phyloP scores from a whole-genome alignment of 2,888 invertebrate species.

The Heliconius charithonia region DNA sequence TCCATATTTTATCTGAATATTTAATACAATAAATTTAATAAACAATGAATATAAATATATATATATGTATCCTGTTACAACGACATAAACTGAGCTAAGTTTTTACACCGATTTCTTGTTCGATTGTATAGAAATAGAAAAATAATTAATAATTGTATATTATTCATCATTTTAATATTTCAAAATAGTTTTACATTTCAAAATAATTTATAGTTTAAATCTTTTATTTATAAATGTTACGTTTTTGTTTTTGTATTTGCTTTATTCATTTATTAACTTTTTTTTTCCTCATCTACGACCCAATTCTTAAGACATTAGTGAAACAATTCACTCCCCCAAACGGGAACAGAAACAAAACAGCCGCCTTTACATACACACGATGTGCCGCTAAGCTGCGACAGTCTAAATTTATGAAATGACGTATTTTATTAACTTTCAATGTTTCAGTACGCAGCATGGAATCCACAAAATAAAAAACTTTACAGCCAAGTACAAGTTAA shows the following conservation, averaged over 20 bases:
- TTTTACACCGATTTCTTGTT: too few species aligned
- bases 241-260: background rate
- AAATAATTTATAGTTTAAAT: background rate
- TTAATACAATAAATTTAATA: background rate
- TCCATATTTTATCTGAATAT: background rate
- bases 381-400: background rate
- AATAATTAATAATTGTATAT: too few species aligned
- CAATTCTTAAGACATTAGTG: too few species aligned
- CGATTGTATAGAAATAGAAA: too few species aligned
- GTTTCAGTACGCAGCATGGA: slow-evolving; percentile 92
- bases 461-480: slow-evolving; percentile 90
- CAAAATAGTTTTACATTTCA: too few species aligned
- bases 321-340: background rate
- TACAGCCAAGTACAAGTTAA: slow-evolving; percentile 91
- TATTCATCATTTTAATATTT: too few species aligned
- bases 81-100: background rate
- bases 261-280: background rate
- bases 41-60: background rate
- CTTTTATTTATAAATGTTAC: background rate
- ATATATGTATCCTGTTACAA: background rate
- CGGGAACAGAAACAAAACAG: background rate
- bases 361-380: background rate
- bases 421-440: slow-evolving; percentile 17
- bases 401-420: background rate
- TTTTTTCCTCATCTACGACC: too few species aligned